These are phyloP conservation scores for Gouania willdenowi DNA, from an alignment of 2,797 vertebrate species.

Conservation along the genomic window DNA sequence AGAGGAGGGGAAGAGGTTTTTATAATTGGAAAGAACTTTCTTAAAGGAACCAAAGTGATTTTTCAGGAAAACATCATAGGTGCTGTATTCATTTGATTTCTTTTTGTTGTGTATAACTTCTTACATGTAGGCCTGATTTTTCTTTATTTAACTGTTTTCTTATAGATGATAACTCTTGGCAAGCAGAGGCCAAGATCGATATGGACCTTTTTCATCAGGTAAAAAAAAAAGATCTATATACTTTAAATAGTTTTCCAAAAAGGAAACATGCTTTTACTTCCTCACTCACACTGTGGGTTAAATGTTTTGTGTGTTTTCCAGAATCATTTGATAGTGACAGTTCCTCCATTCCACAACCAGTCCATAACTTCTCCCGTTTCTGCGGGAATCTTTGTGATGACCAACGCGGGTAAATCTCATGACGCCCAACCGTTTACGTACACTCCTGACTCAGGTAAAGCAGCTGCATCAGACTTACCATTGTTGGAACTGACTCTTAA, in stretches of 20 bases:
- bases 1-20: conserved; percentile 97
- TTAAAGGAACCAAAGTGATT: conserved; percentile 98
- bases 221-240: too few relatives aligned
- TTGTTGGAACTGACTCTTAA: too few relatives aligned
- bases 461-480: too few relatives aligned
- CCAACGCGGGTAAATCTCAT: conserved; percentile 94
- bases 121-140: not conserved
- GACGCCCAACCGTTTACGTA: conserved; percentile 94
- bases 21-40: conserved; percentile 98
- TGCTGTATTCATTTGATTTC: conserved; percentile 36
- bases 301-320: conserved; percentile 46
- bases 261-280: too few relatives aligned
- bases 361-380: conserved; percentile 87
- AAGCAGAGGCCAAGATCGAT: conserved; percentile 97
- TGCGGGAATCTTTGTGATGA: conserved; percentile 93
- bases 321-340: conserved; percentile 98
- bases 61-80: conserved; percentile 94
- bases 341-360: conserved; percentile 93
- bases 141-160: too few relatives aligned
- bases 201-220: conserved; percentile 99
- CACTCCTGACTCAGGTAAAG: conserved; percentile 90
- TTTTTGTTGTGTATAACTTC: conserved; percentile 4
- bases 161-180: conserved; percentile 94
- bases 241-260: too few relatives aligned
- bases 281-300: not conserved